Evolutionary conservation across 1,140 invertebrate species (phyloP), one percentile per base, ranked within the genome.

Genomic region (Bombus soroeensis): DNA sequence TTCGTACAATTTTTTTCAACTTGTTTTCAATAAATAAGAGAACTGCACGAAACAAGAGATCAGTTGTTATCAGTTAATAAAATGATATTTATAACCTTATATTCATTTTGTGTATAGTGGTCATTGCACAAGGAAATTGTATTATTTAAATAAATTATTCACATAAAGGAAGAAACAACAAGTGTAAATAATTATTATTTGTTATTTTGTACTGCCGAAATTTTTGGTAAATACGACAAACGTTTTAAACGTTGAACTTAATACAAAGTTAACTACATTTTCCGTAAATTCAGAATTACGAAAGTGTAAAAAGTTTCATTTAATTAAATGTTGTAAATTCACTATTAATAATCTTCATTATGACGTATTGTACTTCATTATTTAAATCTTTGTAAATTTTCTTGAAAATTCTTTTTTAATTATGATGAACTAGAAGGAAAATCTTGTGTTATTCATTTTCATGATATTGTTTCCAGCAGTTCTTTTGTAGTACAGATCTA

Each of bases 381-480:
- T 41, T 76, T 41, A n/a, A 59, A 75, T 66, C 32, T 66, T 32
- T 83, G 25, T 76, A 53, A 75, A 83, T 47, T 34, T 66, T n/a
- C 18, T 68, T 43, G 13, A 9, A 76, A 75, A 53, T 53, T 75
- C 2, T 53, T 47, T 64, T 25, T 53, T 53, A 83, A 64, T 77
- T 41, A 53, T n/a, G 10, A 83, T 41, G 37, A 77, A 53, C 2
- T 76, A 37, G 43, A 68, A 75, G 32, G 28, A 62, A 47, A 79
- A 28, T 77, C 25, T 83, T 78, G n/a, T 59, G 47, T 22, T 74
- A 32, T 47, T 83, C 34, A 83, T 39, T 83, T 73, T 83, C 25
- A 79, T 53, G 37, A 83, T 78, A 83, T 78, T 83, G 76, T 84
- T 84, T 84, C 76, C 83, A 80, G 83, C 83, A 85, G 84, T 85